Conservation (phyloP, 2,113 vertebrate species). For the Anhinga rufa region DNA sequence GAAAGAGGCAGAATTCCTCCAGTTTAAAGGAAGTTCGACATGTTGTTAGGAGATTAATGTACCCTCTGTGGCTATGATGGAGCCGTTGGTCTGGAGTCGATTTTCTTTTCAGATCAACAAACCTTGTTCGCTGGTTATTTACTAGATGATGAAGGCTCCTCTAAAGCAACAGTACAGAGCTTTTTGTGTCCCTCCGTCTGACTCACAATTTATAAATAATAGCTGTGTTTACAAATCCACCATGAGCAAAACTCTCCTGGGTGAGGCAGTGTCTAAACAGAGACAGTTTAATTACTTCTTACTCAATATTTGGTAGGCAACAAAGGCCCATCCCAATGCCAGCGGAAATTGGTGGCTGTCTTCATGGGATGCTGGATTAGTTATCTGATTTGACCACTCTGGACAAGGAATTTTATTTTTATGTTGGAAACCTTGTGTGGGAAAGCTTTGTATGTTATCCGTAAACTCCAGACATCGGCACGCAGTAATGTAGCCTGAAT, state of each 20-base stretch:
- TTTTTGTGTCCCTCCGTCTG: not conserved
- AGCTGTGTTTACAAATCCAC: not conserved
- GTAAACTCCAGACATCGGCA: not conserved
- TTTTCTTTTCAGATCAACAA: not conserved
- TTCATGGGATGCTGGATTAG: not conserved
- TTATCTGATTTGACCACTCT: not conserved
- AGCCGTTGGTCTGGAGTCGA: not conserved
- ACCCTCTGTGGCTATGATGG: not conserved
- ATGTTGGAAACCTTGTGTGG: not conserved
- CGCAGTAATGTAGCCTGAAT: not conserved
- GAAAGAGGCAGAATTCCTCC: not conserved
- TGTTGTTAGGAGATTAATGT: not conserved
- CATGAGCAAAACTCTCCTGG: not conserved
- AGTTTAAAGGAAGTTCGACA: not conserved
- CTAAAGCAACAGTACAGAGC: not conserved
- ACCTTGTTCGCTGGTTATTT: not conserved
- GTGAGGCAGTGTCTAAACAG: not conserved
- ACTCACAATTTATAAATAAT: slow-evolving; percentile 9
- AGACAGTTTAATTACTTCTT: slow-evolving; percentile 1
- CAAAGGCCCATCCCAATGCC: not conserved
- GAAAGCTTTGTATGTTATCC: not conserved
- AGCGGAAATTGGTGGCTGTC: not conserved
- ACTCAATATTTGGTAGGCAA: not conserved
- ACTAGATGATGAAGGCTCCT: not conserved
- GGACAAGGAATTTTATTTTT: not conserved